These are phyloP conservation scores for Sorex maritimensis DNA, from an alignment of 2,797 vertebrate species.

Conservation along the genomic window DNA sequence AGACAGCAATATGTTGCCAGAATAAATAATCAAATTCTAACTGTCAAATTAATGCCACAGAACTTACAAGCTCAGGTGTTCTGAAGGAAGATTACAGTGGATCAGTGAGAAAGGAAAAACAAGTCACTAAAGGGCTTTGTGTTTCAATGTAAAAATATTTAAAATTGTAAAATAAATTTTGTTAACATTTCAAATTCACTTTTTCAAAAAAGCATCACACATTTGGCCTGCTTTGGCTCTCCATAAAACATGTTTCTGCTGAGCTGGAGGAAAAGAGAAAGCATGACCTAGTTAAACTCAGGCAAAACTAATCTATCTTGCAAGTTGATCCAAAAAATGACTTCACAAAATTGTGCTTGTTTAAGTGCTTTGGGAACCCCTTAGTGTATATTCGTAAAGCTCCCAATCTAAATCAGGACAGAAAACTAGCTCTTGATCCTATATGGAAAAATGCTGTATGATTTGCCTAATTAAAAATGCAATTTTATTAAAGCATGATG, in stretches of 20 bases:
- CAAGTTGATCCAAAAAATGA: conserved; percentile 70
- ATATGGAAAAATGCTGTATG: neutral
- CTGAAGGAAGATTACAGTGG: neutral
- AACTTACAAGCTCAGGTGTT: neutral
- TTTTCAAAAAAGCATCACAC: conserved; percentile 2
- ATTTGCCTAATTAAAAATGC: conserved; percentile 69
- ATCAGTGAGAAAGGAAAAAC: neutral
- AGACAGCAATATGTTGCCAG: neutral
- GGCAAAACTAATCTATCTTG: conserved; percentile 72
- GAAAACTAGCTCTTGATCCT: conserved; percentile 58
- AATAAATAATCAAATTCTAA: conserved; percentile 62
- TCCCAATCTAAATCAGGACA: conserved; percentile 52
- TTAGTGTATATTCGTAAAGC: conserved; percentile 46
- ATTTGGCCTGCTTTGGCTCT: conserved; percentile 64
- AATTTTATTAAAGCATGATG: conserved; percentile 69
- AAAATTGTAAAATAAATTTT: conserved; percentile 62
- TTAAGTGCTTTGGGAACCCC: conserved; percentile 62
- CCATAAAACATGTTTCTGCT: conserved; percentile 75
- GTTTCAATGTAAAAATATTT: conserved; percentile 63
- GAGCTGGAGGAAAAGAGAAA: conserved; percentile 72
- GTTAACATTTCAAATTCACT: conserved; percentile 30
- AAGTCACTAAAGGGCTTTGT: neutral
- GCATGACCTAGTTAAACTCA: conserved; percentile 79
- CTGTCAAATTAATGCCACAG: conserved; percentile 12
- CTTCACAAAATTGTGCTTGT: conserved; percentile 49